Conservation (phyloP, 2,113 vertebrate genomes). For the Lethenteron camtschaticum region DNA sequence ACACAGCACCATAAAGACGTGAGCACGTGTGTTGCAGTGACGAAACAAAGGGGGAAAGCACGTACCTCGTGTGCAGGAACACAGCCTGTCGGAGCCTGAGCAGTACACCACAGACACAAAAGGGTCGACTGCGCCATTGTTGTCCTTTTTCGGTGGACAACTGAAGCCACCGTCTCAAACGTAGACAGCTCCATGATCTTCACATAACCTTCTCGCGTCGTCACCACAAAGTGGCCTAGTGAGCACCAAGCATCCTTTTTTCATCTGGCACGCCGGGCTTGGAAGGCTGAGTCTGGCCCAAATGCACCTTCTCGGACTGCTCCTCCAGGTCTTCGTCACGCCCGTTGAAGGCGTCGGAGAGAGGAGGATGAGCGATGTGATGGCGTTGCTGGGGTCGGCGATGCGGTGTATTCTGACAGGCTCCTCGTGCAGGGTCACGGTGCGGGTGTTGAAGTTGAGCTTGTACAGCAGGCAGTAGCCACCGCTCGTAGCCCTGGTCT, state of each 20-base stretch:
- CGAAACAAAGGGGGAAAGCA: not conserved
- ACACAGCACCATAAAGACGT: not conserved
- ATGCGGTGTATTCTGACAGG: slow-evolving; percentile 89
- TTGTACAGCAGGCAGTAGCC: slow-evolving; percentile 89
- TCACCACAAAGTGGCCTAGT: slow-evolving; percentile 89
- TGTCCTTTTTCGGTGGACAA: slow-evolving; percentile 82
- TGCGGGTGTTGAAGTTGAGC: slow-evolving; percentile 84
- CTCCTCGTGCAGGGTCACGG: slow-evolving; percentile 85
- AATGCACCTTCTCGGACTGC: slow-evolving; percentile 43
- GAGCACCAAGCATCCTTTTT: slow-evolving; percentile 45
- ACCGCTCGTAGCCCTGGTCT: slow-evolving; percentile 47
- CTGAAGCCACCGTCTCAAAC: slow-evolving; percentile 82
- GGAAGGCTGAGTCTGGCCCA: slow-evolving; percentile 14
- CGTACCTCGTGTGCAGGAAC: slow-evolving; percentile 94
- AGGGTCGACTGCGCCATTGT: slow-evolving; percentile 57
- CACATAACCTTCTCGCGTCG: slow-evolving; percentile 77
- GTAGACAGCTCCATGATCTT: slow-evolving; percentile 91
- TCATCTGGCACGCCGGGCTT: not conserved
- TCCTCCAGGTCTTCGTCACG: slow-evolving; percentile 86
- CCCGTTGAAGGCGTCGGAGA: slow-evolving; percentile 73
- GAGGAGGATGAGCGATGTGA: slow-evolving; percentile 84
- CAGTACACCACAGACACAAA: slow-evolving; percentile 97
- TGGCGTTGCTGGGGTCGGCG: slow-evolving; percentile 68
- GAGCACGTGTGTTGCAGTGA: not conserved
- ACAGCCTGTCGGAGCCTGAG: slow-evolving; percentile 92